These are phyloP conservation scores for Opisthograptis luteolata DNA, from an alignment of 2,888 invertebrate species.

Conservation along the genomic window DNA sequence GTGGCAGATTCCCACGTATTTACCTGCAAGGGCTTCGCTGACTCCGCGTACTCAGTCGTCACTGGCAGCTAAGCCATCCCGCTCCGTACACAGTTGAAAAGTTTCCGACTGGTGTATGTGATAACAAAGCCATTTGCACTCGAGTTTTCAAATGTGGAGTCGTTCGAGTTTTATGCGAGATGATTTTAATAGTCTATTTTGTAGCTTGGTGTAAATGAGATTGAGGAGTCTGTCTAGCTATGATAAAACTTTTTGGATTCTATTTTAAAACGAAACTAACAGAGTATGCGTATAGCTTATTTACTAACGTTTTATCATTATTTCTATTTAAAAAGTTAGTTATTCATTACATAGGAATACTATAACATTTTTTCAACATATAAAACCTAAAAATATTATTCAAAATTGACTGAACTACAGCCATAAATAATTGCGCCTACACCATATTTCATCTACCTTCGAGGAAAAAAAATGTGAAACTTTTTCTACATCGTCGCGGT, in stretches of 20 bases:
- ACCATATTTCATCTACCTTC: conserved; percentile 13
- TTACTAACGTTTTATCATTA: too few species aligned
- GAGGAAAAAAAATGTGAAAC: conserved; percentile 24
- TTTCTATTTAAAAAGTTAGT: too few species aligned
- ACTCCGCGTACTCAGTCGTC: conserved; percentile 54
- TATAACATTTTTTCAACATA: too few species aligned
- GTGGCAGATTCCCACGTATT: conserved; percentile 57
- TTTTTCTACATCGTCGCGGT: conserved; percentile 39
- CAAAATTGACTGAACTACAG: neutral
- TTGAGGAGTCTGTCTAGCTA: neutral
- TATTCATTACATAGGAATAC: too few species aligned
- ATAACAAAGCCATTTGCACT: conserved; percentile 58
- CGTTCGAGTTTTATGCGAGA: conserved; percentile 11
- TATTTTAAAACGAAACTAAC: too few species aligned
- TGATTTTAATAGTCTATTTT: conserved; percentile 2
- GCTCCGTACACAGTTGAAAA: conserved; percentile 63
- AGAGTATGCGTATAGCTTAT: too few species aligned
- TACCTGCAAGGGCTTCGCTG: conserved; percentile 57
- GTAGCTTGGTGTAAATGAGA: neutral
- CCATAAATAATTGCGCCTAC: conserved; percentile 6
- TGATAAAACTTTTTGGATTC: too few species aligned
- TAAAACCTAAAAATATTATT: too few species aligned
- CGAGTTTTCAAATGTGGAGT: conserved; percentile 26
- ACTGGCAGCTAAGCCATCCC: conserved; percentile 61
- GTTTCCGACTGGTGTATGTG: conserved; percentile 66